A percentile compares a stretch with the other conserved stretches of the same genome.
phyloP scores from a whole-genome alignment of 2,888 invertebrate species.

The Stratiomys singularior region DNA sequence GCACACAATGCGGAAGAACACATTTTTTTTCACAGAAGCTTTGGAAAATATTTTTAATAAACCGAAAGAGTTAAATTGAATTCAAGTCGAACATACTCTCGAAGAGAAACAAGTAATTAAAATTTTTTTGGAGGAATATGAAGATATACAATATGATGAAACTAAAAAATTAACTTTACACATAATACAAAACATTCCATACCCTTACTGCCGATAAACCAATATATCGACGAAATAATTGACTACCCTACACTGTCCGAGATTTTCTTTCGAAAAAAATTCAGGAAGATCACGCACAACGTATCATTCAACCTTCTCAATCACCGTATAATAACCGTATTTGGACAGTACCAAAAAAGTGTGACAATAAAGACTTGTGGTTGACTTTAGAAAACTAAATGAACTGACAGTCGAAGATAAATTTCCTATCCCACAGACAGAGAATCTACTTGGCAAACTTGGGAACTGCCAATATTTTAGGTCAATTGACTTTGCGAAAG shows the following conservation, averaged over 20 bases:
- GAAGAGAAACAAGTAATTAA: not conserved
- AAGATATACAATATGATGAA: too few relatives aligned
- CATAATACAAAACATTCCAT: slow-evolving; percentile 1
- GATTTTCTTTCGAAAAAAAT: too few relatives aligned
- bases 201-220: not conserved
- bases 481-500: slow-evolving; percentile 60
- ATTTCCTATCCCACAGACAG: not conserved
- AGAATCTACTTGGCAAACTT: too few relatives aligned
- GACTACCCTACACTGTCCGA: too few relatives aligned
- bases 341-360: slow-evolving; percentile 12
- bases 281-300: not conserved
- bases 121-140: not conserved
- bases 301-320: too few relatives aligned
- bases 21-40: slow-evolving; percentile 7
- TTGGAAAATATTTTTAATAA: too few relatives aligned
- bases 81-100: not conserved
- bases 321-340: not conserved
- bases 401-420: too few relatives aligned
- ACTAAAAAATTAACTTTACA: too few relatives aligned
- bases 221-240: too few relatives aligned
- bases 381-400: too few relatives aligned
- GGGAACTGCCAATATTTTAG: too few relatives aligned
- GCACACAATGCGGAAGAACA: slow-evolving; percentile 6
- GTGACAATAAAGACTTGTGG: too few relatives aligned
- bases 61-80: not conserved